Base-by-base conservation (phyloP, 1,140 invertebrate genomes). In the Bombus haemorrhoidalis region DNA sequence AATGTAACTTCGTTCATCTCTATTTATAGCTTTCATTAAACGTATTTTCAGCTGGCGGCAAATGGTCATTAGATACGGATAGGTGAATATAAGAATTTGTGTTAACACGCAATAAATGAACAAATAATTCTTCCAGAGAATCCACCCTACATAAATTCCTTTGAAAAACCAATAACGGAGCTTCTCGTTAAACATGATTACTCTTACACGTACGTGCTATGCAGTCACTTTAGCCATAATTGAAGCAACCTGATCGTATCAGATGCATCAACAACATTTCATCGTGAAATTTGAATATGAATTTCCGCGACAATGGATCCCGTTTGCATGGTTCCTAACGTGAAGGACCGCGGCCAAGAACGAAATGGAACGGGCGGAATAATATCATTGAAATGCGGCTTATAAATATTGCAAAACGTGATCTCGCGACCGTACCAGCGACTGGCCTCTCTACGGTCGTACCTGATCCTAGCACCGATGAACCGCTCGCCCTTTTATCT, bases 351-450 rank as follows among this genome's bases (percentile, higher is more conserved):
- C 74, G 68, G 73, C 80, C 39, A 69, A 75, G 69, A 85, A 72
- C 86, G 88, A 90, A 84, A 90, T 81, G 74, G 74, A 84, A 91
- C 80, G 59, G 53, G 59, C 71, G 87, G 90, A 90, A 91, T 91
- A 91, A 88, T 91, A 91, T 88, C 83, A 91, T 91, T 91, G 90
- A 91, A 91, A 91, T 91, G 88, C 78, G 83, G 84, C 88, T 91
- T 91, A 91, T 91, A 91, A 91, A 91, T 91, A 91, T 91, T 91
- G 85, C 90, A 89, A 90, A 88, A 86, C 88, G 90, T 86, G 87
- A 87, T 83, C 72, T 39, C 43, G 75, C 78, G 76, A 59, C 75
- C 75, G 77, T 34, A 74, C 37, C 39, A 41, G 57, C n/a, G 34
- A 41, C 73, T 64, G 75, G 41, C 47, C 37, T 57, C 68, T 22